These are phyloP conservation scores for Malurus alboscapulatus DNA, from an alignment of 2,113 vertebrate genomes.

Conservation along the genomic window DNA sequence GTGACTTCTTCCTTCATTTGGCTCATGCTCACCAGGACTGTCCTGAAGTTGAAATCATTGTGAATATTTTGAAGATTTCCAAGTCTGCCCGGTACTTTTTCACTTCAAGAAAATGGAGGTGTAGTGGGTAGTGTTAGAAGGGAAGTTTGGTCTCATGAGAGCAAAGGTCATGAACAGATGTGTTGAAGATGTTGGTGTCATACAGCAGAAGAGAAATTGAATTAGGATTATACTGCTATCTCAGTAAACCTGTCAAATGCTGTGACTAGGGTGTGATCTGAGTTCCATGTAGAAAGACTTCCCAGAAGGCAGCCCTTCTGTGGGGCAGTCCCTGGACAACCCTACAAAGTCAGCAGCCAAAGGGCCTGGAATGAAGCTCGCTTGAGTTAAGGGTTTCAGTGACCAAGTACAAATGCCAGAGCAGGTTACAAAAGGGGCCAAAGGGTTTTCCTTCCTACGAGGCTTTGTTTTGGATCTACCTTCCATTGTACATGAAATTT, in stretches of 20 bases:
- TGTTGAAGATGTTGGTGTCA: not conserved
- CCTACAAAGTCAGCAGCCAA: not conserved
- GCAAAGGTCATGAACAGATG: not conserved
- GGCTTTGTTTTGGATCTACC: constrained; percentile 37
- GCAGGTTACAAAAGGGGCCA: not conserved
- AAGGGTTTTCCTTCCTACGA: constrained; percentile 3
- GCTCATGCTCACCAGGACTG: not conserved
- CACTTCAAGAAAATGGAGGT: not conserved
- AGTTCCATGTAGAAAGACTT: not conserved
- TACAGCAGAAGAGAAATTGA: not conserved
- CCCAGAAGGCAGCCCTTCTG: not conserved
- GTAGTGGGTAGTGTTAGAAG: not conserved
- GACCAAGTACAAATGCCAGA: not conserved
- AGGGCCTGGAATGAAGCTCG: not conserved
- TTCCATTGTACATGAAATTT: constrained; percentile 43
- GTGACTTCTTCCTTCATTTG: not conserved
- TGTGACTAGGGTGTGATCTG: not conserved
- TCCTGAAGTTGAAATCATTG: not conserved
- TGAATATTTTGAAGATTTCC: not conserved
- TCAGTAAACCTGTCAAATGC: not conserved
- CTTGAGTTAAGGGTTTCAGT: not conserved
- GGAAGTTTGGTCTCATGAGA: not conserved
- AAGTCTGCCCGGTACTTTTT: not conserved
- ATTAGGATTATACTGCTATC: not conserved
- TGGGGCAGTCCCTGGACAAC: not conserved